Evolutionary conservation across 2,797 vertebrate species (phyloP), one percentile per base, ranked within the genome.

Genomic region (Catostomus latipinnis): DNA sequence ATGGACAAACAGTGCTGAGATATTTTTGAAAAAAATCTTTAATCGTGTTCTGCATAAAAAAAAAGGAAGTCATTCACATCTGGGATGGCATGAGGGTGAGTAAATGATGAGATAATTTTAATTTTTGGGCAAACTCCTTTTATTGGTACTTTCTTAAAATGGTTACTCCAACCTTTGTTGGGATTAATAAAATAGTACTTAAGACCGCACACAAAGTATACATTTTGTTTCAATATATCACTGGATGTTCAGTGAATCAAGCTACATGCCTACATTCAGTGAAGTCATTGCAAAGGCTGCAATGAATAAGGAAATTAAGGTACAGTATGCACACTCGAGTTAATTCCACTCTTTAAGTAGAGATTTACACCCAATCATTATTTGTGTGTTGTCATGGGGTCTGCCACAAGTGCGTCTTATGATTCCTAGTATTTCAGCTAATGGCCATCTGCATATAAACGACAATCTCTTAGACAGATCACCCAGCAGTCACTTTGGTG

Each of bases 391-490:
- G 82, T 85, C 74, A 81, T 74, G 76, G 78, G 74, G 57, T 74
- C 77, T 89, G 87, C 89, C 89, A 87, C 90, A 83, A 89, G 83
- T 89, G 89, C 76, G 91, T 92, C 90, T 90, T 88, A 75, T 86
- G 74, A 84, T 88, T 91, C 87, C 94, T 84, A 93, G 93, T 92
- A 95, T 96, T 96, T 94, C 91, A 95, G 94, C 91, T 92, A 94
- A 94, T 95, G 93, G 90, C 94, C 94, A 96, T 96, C 95, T 97
- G 96, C 97, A 98, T 97, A 94, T 95, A 96, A 97, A 97, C 87
- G 92, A 95, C 94, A 94, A 92, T 94, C 95, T 97, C 94, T 90
- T 91, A 97, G 96, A 97, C 96, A 97, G 85, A 97, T 97, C 96
- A 96, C 94, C 94, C 92, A 91, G 96, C 89, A 93, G 94, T 95